These are phyloP conservation scores for Trididemnum clinides DNA, from an alignment of 23 tunicate species.

Conservation along the genomic window DNA sequence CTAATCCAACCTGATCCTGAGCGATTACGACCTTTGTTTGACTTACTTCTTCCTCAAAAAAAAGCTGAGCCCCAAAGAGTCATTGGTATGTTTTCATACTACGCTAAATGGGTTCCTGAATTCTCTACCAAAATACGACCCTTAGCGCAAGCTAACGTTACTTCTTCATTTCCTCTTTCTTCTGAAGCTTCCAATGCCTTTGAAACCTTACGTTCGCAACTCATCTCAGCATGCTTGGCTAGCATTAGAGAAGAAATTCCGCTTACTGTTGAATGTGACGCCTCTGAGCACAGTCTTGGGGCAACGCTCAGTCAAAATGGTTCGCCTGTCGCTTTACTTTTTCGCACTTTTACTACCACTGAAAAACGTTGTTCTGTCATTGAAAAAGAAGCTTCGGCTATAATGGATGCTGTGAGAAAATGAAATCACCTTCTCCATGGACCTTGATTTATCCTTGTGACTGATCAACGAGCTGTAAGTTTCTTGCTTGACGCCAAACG, in stretches of 20 bases:
- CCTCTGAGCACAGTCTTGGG: neutral
- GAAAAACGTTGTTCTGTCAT: constrained; percentile 1
- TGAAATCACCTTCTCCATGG: constrained; percentile 12
- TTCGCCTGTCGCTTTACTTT: constrained; percentile 20
- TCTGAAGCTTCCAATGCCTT: neutral
- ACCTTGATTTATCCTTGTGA: neutral
- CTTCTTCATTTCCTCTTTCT: neutral
- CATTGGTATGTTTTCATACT: too few relatives aligned
- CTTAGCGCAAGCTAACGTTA: too few relatives aligned
- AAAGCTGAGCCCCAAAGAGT: too few relatives aligned
- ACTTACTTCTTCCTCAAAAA: too few relatives aligned
- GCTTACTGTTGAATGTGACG: constrained; percentile 34
- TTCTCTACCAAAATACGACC: too few relatives aligned
- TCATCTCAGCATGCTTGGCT: neutral
- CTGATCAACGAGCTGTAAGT: constrained; percentile 25
- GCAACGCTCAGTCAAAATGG: constrained; percentile 20
- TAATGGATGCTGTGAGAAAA: constrained; percentile 32
- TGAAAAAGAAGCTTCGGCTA: constrained; percentile 37
- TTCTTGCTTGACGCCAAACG: constrained; percentile 19
- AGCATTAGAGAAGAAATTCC: constrained; percentile 4
- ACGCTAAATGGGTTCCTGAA: too few relatives aligned
- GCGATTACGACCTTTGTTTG: too few relatives aligned
- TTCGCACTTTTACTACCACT: neutral
- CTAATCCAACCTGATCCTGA: too few relatives aligned
- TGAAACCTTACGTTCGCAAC: neutral